Percentiles rank a stretch among this genome's conserved stretches.
Evolutionary conservation across 2,888 invertebrate genomes (phyloP).

Genomic region (Andrena praecox): DNA sequence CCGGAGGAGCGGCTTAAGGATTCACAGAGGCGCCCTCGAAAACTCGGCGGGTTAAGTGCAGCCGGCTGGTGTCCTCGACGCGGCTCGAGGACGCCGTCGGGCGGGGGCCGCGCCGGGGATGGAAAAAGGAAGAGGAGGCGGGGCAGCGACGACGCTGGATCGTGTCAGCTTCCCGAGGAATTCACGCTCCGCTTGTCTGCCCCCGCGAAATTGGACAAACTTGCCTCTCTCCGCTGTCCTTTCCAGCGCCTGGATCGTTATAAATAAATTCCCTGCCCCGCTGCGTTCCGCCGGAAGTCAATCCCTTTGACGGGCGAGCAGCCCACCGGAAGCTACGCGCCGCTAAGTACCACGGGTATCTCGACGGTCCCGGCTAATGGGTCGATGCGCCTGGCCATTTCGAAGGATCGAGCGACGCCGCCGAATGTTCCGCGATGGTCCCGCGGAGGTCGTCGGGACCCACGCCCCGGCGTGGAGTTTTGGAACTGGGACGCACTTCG

Average conservation of each 20-base stretch:
- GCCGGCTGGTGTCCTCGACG: conserved; percentile 40
- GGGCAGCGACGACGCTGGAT: conserved; percentile 11
- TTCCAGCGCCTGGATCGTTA: conserved; percentile 21
- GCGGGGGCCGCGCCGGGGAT: conserved; percentile 26
- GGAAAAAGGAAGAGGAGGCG: conserved; percentile 19
- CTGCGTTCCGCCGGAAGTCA: conserved; percentile 21
- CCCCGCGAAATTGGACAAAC: conserved; percentile 36
- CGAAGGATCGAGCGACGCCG: not conserved
- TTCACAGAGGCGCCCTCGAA: conserved; percentile 18
- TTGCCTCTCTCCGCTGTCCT: conserved; percentile 11
- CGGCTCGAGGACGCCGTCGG: conserved; percentile 32
- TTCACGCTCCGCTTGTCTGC: conserved; percentile 48
- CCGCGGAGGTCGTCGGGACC: too few relatives aligned
- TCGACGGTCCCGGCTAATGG: not conserved
- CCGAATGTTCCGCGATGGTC: not conserved
- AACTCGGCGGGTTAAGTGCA: conserved; percentile 56
- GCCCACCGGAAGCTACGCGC: not conserved
- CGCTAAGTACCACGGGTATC: not conserved
- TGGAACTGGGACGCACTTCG: not conserved
- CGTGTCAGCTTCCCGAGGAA: conserved; percentile 49
- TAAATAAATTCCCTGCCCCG: conserved; percentile 36
- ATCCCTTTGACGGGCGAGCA: not conserved
- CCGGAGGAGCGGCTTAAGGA: conserved; percentile 20
- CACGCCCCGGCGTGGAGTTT: not conserved
- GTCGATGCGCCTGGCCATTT: not conserved